These are phyloP conservation scores for Rhinichthys klamathensis DNA, from an alignment of 2,113 vertebrate genomes.

Conservation along the genomic window DNA sequence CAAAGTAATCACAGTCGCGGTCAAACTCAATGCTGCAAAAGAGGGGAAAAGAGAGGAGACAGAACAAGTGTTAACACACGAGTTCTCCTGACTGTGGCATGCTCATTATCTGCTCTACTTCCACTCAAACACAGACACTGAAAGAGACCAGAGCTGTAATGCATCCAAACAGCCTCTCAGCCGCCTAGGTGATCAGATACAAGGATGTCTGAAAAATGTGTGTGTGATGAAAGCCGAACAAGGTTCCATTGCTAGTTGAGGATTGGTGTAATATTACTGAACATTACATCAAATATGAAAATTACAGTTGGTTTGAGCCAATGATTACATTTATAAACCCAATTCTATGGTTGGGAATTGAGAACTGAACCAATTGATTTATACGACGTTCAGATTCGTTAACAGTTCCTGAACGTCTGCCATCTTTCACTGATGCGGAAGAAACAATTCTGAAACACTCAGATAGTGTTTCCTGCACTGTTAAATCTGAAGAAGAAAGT, in stretches of 20 bases:
- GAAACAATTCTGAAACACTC: background rate
- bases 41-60: slow-evolving; percentile 21
- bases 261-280: background rate
- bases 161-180: background rate
- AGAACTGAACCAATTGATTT: slow-evolving; percentile 4
- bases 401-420: background rate
- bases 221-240: background rate
- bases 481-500: background rate
- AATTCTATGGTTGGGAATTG: background rate
- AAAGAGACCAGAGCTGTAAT: background rate
- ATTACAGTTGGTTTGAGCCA: background rate
- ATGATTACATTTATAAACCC: background rate
- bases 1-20: slow-evolving; percentile 99
- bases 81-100: slow-evolving; percentile 24
- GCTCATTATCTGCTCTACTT: slow-evolving; percentile 15
- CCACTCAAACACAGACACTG: background rate
- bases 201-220: background rate
- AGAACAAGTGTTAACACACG: slow-evolving; percentile 26
- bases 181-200: background rate
- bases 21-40: slow-evolving; percentile 94
- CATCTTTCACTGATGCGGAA: background rate
- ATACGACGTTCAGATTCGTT: background rate
- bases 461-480: background rate
- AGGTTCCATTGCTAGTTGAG: background rate
- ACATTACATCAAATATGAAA: background rate